Evolutionary conservation across 2,888 invertebrate species (phyloP), one percentile per base, ranked within the genome.

Genomic region (Lithophane semibrunnea): DNA sequence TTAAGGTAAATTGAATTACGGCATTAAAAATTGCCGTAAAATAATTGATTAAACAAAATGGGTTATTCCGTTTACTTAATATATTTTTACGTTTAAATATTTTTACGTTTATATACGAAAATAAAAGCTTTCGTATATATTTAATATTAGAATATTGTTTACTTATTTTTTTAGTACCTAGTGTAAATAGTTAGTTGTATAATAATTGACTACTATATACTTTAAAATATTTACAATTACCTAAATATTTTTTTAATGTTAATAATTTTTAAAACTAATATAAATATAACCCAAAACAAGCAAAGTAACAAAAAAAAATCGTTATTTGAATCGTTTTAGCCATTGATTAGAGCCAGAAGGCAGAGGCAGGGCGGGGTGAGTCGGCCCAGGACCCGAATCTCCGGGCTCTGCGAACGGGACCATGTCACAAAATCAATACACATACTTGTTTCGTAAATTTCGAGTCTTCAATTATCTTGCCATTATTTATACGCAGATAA

Each of bases 391-490:
- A 78, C 77, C 72, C 75, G 71, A 61, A 83, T 70, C 80, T 79
- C 79, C 84, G 80, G 80, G 84, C 54, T 65, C 71, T 42, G 29
- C 42, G 65, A 75, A 71, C 69, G 79, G 75, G 68, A 82, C 80
- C 79, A 82, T 80, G 80, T 83, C 84, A 77, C 68, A 80, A 87
- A 90, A 91, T 91, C 91, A 86, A 91, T 91, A 91, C 88, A 88
- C 86, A 90, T 70, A 80, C 79, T 83, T 70, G 65, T 60, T 83
- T 61, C 58, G 69, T 54, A 79, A 60, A 83, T 78, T 75, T 83
- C 37, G 24, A 29, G 47, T 65, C 72, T 71, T 80, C 29, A 80
- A 64, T 70, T 64, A 29, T 58, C 42, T 52, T 56, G 13, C 24
- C 13, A 21, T 67, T 37, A 24, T 2, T 37, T 63, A 44, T 37